Evolutionary conservation across 2,888 invertebrate species (phyloP), one percentile per base, ranked within the genome.

Genomic region (Tethea ocularis): DNA sequence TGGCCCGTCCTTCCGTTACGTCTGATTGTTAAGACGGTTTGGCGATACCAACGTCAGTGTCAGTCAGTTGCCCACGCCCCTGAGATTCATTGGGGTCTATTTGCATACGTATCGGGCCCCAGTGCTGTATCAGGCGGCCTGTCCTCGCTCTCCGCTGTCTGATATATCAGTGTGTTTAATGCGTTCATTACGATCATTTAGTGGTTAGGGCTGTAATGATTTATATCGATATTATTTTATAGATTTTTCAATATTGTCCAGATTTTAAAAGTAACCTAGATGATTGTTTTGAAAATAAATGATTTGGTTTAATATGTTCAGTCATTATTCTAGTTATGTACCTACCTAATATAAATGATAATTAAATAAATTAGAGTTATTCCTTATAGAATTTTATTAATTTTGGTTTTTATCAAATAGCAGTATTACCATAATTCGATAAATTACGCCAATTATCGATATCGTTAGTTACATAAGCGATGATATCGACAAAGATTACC

Each of bases 51-150:
- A 80, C 86, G 86, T 91, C 91, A 88, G 75, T 82, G 90, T 89
- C 91, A 88, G 87, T 92, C 92, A 90, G 82, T 77, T 84, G 82
- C 78, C 86, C 89, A 90, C 91, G 91, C 91, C 91, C 90, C 80
- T 80, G 79, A 84, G 87, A 89, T 89, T 88, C 88, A 90, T 33
- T 91, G 87, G 83, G 83, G 83, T 86, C 82, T 87, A 90, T 92
- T 92, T 92, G 92, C 92, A 91, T 91, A 88, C 87, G 85, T 87
- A 88, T 88, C 87, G 82, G 77, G 80, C 76, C 77, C 71, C 78
- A 74, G 77, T 78, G 83, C 85, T 83, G 88, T 86, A 87, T 80
- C 84, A 78, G 80, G 79, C 83, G 81, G 79, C 81, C 84, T 84
- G 88, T 87, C 87, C 72, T 80, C 78, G 80, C 80, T 79, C 80